Evolutionary conservation across 2,113 vertebrate species (phyloP).

Genomic region (Sardina pilchardus): DNA sequence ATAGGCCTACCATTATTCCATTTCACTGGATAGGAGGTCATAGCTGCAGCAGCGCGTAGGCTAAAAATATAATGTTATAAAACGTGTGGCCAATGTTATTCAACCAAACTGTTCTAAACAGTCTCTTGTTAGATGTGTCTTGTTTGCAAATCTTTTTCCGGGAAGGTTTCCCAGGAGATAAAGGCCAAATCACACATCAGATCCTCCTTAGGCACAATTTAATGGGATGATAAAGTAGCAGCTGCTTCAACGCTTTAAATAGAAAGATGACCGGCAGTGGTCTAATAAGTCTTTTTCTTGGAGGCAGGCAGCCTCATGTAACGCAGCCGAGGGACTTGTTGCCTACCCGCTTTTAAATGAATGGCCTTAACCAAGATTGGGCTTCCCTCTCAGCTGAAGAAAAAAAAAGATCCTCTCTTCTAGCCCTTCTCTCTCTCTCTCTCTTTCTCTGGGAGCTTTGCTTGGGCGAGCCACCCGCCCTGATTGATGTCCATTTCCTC

Average conservation of each 20-base stretch:
- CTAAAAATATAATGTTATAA: background rate
- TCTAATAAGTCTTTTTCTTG: background rate
- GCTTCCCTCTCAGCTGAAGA: background rate
- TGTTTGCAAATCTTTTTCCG: background rate
- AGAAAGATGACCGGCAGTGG: background rate
- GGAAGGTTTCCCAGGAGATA: background rate
- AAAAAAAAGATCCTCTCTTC: background rate
- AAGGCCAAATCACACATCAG: background rate
- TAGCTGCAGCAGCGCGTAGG: background rate
- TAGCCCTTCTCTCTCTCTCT: background rate
- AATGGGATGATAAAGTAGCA: slow-evolving; percentile 1
- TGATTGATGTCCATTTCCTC: slow-evolving; percentile 28
- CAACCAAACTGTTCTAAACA: slow-evolving; percentile 24
- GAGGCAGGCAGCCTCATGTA: background rate
- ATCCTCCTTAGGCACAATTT: background rate
- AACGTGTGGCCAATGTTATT: slow-evolving; percentile 28
- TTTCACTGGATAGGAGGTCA: background rate
- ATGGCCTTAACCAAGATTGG: background rate
- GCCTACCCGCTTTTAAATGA: background rate
- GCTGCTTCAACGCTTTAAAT: background rate
- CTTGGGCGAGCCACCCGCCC: background rate
- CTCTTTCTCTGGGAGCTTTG: background rate
- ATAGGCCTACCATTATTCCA: background rate
- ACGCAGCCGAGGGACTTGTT: background rate
- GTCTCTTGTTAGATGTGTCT: background rate